These are phyloP conservation scores for Leucophenga varia DNA, from an alignment of 1,140 invertebrate species.

Conservation along the genomic window DNA sequence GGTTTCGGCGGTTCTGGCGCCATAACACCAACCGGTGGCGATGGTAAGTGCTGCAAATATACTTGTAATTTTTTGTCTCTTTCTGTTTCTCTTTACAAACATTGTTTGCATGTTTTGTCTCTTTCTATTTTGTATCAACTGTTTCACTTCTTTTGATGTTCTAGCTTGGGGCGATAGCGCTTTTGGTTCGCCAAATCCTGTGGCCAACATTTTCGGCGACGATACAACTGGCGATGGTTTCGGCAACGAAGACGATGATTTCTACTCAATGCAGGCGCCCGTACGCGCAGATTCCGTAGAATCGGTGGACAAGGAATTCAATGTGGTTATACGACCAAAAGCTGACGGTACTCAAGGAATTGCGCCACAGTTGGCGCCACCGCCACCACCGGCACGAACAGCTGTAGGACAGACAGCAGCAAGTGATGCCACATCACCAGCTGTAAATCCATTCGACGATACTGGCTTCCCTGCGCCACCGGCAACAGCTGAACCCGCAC, in stretches of 20 bases:
- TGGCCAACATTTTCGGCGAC: constrained; percentile 59
- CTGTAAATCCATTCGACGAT: constrained; percentile 73
- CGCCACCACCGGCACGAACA: constrained; percentile 67
- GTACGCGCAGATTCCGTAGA: constrained; percentile 72
- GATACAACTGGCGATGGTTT: constrained; percentile 61
- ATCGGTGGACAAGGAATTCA: constrained; percentile 63
- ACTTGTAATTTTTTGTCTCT: neutral
- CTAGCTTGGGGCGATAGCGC: constrained; percentile 54
- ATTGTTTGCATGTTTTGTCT: too few relatives aligned
- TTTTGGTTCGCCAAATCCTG: constrained; percentile 33
- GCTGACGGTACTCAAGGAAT: constrained; percentile 57
- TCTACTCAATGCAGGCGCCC: constrained; percentile 75
- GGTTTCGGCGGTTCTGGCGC: constrained; percentile 56
- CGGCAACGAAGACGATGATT: constrained; percentile 76
- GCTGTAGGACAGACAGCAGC: constrained; percentile 56
- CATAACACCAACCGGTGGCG: constrained; percentile 46
- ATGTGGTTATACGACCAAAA: constrained; percentile 63
- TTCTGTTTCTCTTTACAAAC: too few relatives aligned
- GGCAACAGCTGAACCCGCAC: constrained; percentile 26
- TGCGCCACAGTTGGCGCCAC: constrained; percentile 71
- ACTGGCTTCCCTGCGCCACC: constrained; percentile 54
- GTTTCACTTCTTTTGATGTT: neutral
- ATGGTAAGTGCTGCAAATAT: constrained; percentile 45
- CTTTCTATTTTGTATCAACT: too few relatives aligned
- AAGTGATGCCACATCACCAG: constrained; percentile 61